phyloP scores from a whole-genome alignment of 2,888 invertebrate species.

The Eledone cirrhosa region DNA sequence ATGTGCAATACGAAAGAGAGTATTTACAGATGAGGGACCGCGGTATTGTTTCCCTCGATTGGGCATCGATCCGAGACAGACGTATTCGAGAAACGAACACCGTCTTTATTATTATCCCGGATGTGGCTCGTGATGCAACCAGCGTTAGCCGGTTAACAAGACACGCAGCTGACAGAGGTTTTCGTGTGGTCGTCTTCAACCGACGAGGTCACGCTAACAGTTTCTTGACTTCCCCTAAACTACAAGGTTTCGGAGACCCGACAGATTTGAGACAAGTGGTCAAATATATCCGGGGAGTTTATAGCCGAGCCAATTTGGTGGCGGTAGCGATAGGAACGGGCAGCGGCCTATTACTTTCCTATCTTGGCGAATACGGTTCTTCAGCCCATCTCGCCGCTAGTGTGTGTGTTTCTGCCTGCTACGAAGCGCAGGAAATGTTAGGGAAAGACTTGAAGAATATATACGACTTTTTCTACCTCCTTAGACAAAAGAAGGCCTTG shows the following conservation, averaged over 20 bases:
- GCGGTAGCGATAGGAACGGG: slow-evolving; percentile 59
- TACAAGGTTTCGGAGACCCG: slow-evolving; percentile 59
- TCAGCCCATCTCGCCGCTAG: slow-evolving; percentile 52
- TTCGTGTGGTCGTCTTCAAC: slow-evolving; percentile 59
- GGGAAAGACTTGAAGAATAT: slow-evolving; percentile 43
- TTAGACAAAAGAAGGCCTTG: slow-evolving; percentile 48
- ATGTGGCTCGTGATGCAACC: slow-evolving; percentile 51
- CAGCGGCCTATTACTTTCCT: slow-evolving; percentile 57
- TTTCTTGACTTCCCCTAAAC: slow-evolving; percentile 54
- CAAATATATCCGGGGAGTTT: slow-evolving; percentile 50
- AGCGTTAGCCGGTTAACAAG: slow-evolving; percentile 43
- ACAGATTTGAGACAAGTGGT: slow-evolving; percentile 56
- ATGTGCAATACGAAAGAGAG: slow-evolving; percentile 52
- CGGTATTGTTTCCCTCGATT: slow-evolving; percentile 61
- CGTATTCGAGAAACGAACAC: slow-evolving; percentile 42
- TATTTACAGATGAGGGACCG: slow-evolving; percentile 59
- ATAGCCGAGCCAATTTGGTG: slow-evolving; percentile 46
- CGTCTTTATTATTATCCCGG: slow-evolving; percentile 54
- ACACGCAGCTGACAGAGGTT: slow-evolving; percentile 45
- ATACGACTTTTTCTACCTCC: slow-evolving; percentile 49
- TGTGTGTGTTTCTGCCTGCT: slow-evolving; percentile 59
- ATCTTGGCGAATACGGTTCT: slow-evolving; percentile 62
- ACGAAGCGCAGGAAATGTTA: slow-evolving; percentile 46
- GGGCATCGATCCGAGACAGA: slow-evolving; percentile 43
- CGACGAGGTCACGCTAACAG: slow-evolving; percentile 58